phyloP scores from a whole-genome alignment of 2,888 invertebrate genomes.

The Saturnia pavonia region DNA sequence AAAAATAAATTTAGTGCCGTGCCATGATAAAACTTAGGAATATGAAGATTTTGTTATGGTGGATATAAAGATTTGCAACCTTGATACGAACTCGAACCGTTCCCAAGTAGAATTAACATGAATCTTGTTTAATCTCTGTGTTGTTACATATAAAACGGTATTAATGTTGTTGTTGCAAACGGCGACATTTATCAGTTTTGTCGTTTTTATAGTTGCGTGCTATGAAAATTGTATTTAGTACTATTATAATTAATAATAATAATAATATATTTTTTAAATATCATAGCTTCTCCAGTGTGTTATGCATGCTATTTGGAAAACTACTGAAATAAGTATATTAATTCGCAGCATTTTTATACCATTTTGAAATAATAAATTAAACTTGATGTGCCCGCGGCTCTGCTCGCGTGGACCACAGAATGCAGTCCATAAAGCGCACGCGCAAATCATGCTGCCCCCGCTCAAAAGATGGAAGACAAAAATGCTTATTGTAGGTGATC shows the following conservation, averaged over 20 bases:
- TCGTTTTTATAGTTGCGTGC: slow-evolving; percentile 23
- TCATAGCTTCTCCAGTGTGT: not conserved
- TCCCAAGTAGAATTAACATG: slow-evolving; percentile 53
- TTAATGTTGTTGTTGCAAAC: slow-evolving; percentile 42
- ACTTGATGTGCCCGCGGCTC: too few species aligned
- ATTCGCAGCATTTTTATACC: not conserved
- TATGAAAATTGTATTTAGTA: not conserved
- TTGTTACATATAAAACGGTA: slow-evolving; percentile 42
- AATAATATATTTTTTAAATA: too few species aligned
- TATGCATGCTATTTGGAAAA: not conserved
- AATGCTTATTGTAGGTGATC: too few species aligned
- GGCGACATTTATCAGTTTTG: slow-evolving; percentile 36
- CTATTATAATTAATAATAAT: too few species aligned
- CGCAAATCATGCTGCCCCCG: too few species aligned
- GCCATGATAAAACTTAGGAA: not conserved
- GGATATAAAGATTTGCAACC: slow-evolving; percentile 41
- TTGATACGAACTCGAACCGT: slow-evolving; percentile 49
- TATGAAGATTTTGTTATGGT: slow-evolving; percentile 21
- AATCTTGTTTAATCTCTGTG: slow-evolving; percentile 60
- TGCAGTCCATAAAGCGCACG: too few species aligned
- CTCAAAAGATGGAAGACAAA: too few species aligned
- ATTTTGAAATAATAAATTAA: not conserved
- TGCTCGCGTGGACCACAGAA: too few species aligned
- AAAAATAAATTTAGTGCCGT: not conserved
- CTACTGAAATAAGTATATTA: not conserved